These are phyloP conservation scores for Belgica antarctica DNA, from an alignment of 2,888 invertebrate genomes.

Conservation along the genomic window DNA sequence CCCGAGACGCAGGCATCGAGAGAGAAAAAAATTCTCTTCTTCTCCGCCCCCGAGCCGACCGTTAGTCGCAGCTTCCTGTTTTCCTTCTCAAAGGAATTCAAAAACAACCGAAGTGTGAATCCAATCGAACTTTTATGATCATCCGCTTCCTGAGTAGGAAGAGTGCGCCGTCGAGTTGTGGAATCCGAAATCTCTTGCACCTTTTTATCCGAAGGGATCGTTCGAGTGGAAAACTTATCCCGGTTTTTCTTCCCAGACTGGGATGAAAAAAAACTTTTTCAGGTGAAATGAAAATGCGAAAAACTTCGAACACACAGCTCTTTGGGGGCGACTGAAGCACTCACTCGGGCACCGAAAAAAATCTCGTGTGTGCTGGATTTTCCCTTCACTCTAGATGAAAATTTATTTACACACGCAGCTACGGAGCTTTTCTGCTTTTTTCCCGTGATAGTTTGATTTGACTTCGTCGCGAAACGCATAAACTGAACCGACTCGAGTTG, in stretches of 20 bases:
- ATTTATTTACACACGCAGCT: conserved; percentile 25
- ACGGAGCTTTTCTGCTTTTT: background rate
- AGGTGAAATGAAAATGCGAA: background rate
- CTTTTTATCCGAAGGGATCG: too few relatives aligned
- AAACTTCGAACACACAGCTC: background rate
- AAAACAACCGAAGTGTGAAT: background rate
- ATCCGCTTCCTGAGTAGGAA: background rate
- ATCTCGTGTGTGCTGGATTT: background rate
- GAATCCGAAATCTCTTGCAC: too few relatives aligned
- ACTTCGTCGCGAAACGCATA: background rate
- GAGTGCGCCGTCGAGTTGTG: background rate
- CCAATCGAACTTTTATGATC: conserved; percentile 13
- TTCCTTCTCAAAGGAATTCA: background rate
- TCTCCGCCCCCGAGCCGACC: too few relatives aligned
- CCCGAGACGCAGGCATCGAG: background rate
- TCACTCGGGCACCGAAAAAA: background rate
- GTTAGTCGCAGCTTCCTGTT: conserved; percentile 12
- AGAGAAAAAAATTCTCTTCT: background rate
- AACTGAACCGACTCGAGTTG: conserved; percentile 33
- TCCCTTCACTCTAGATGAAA: background rate
- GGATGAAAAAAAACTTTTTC: background rate
- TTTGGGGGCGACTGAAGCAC: background rate
- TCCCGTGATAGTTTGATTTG: background rate
- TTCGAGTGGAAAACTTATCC: too few relatives aligned
- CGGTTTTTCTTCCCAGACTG: too few relatives aligned